Conservation (phyloP, 1,140 invertebrate genomes). For the Aleiodes sp. region DNA sequence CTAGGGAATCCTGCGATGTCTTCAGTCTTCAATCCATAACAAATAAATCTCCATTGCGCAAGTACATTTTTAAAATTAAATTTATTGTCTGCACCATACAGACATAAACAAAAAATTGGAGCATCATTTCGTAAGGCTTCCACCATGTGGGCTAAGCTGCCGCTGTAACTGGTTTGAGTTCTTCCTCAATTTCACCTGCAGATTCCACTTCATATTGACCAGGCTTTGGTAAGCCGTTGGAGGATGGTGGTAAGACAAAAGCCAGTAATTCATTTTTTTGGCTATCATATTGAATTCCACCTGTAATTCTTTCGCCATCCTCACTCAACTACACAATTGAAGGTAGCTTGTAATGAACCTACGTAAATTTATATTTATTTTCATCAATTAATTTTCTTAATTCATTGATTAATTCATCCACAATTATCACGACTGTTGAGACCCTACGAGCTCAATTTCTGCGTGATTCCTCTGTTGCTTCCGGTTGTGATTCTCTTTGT, state of each 20-base stretch:
- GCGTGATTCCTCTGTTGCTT: too few species aligned
- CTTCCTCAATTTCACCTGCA: background rate
- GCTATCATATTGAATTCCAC: slow-evolving; percentile 9
- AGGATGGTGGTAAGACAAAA: slow-evolving; percentile 11
- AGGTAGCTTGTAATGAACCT: too few species aligned
- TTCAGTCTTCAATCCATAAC: too few species aligned
- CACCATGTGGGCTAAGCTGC: background rate
- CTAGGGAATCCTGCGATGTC: too few species aligned
- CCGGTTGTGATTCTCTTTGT: too few species aligned
- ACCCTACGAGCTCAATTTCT: too few species aligned
- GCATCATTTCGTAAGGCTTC: slow-evolving; percentile 8
- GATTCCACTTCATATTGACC: slow-evolving; percentile 7
- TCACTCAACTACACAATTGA: slow-evolving; percentile 31
- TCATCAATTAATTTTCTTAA: too few species aligned
- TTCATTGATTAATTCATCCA: too few species aligned
- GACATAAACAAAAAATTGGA: slow-evolving; percentile 14
- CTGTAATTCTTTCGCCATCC: slow-evolving; percentile 19
- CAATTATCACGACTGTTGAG: too few species aligned
- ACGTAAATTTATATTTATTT: too few species aligned
- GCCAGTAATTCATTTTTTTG: slow-evolving; percentile 16
- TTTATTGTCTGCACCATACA: slow-evolving; percentile 23
- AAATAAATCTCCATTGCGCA: slow-evolving; percentile 12
- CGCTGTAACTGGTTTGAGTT: background rate
- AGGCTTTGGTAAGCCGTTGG: background rate
- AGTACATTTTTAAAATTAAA: slow-evolving; percentile 10